A percentile compares a stretch with the other conserved stretches of the same genome.
These are phyloP conservation scores for Triplophysa bombifrons DNA, from an alignment of 2,797 vertebrate genomes.

Conservation along the genomic window DNA sequence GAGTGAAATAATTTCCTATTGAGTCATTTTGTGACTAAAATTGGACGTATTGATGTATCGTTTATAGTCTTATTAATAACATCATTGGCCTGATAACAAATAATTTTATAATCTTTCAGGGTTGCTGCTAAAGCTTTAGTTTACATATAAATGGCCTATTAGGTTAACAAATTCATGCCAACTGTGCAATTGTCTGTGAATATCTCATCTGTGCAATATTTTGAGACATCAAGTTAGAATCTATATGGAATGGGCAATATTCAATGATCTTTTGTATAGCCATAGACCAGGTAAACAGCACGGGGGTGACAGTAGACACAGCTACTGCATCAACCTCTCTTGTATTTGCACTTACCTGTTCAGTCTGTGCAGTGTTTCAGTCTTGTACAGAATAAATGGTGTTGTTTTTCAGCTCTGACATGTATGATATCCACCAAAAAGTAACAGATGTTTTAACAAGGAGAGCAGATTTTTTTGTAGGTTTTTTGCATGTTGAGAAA, in stretches of 20 bases:
- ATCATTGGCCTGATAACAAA: background rate
- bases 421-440: background rate
- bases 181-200: no score
- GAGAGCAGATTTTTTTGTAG: background rate
- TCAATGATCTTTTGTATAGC: background rate
- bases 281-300: conserved; percentile 1
- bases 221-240: no score
- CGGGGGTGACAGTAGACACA: conserved; percentile 1
- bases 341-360: background rate
- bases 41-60: background rate
- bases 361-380: background rate
- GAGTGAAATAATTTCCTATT: background rate
- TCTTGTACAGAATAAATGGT: background rate
- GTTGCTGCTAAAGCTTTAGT: background rate
- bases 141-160: conserved; percentile 26
- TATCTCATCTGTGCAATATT: no score
- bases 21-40: background rate
- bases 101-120: background rate
- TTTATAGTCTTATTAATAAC: background rate
- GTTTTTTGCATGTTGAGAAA: conserved; percentile 5
- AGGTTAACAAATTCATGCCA: conserved; percentile 3
- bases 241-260: no score
- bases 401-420: background rate
- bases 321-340: background rate
- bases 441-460: background rate